phyloP scores from a whole-genome alignment of 2,888 invertebrate species.

The Selenia dentaria region DNA sequence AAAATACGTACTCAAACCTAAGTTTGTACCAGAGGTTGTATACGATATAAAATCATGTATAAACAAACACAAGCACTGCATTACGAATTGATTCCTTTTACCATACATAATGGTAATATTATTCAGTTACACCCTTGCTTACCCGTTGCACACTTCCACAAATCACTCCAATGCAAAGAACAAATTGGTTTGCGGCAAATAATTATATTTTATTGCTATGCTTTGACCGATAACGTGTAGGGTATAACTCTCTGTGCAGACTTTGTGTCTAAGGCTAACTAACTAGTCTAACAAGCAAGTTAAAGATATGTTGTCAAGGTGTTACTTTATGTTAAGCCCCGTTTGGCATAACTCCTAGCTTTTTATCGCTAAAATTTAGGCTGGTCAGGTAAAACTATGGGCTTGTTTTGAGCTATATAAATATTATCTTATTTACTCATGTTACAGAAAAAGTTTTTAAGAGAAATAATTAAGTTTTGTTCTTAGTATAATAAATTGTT shows the following conservation, averaged over 20 bases:
- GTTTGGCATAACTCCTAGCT: too few species aligned
- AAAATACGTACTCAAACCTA: too few species aligned
- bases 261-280: conserved; percentile 42
- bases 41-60: too few species aligned
- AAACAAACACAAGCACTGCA: not conserved
- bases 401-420: too few species aligned
- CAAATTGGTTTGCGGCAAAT: conserved; percentile 77
- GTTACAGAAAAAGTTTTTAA: too few species aligned
- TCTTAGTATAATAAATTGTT: too few species aligned
- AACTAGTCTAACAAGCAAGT: conserved; percentile 61
- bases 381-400: too few species aligned
- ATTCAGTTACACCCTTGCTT: conserved; percentile 33
- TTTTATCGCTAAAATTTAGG: too few species aligned
- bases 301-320: conserved; percentile 15
- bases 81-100: not conserved
- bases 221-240: conserved; percentile 62
- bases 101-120: conserved; percentile 30
- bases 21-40: too few species aligned
- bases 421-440: too few species aligned
- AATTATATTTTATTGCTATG: conserved; percentile 77
- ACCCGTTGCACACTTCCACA: conserved; percentile 41
- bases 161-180: conserved; percentile 66
- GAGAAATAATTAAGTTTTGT: too few species aligned
- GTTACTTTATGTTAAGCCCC: not conserved
- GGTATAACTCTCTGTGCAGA: conserved; percentile 61